phyloP scores from a whole-genome alignment of 2,797 vertebrate genomes.

The Fundulus diaphanus region DNA sequence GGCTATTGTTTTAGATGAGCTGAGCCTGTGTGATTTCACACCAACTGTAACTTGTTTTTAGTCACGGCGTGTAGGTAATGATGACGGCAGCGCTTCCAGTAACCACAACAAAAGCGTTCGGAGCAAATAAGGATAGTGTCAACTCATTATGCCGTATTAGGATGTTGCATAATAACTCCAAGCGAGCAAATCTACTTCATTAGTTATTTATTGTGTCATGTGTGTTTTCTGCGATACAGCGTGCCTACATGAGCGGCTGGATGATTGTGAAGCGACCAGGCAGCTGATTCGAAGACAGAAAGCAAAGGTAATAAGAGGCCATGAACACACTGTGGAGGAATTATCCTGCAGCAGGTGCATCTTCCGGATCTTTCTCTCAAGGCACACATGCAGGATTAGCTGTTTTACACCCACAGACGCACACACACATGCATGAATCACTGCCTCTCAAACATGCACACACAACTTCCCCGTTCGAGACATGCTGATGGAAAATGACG shows the following conservation, averaged over 20 bases:
- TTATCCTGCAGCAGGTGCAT: slow-evolving; percentile 61
- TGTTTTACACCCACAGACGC: slow-evolving; percentile 47
- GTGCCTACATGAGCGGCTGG: slow-evolving; percentile 19
- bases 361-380: slow-evolving; percentile 46
- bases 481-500: slow-evolving; percentile 37
- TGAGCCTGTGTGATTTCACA: background rate
- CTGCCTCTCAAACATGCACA: slow-evolving; percentile 18
- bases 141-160: slow-evolving; percentile 5
- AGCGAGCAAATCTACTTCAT: slow-evolving; percentile 5
- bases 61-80: background rate
- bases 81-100: slow-evolving; percentile 25
- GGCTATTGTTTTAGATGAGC: slow-evolving; percentile 5
- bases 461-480: slow-evolving; percentile 26
- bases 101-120: slow-evolving; percentile 27
- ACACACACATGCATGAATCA: slow-evolving; percentile 37
- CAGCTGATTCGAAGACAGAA: slow-evolving; percentile 31
- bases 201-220: slow-evolving; percentile 14
- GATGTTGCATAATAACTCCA: slow-evolving; percentile 4
- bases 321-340: slow-evolving; percentile 41
- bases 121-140: background rate
- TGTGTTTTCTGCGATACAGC: background rate
- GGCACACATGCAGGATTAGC: slow-evolving; percentile 53
- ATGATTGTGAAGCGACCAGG: slow-evolving; percentile 39
- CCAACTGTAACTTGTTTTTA: background rate
- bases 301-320: slow-evolving; percentile 26